Evolutionary conservation across 2,888 invertebrate species (phyloP).

Genomic region (Didymodactylos carnosus): DNA sequence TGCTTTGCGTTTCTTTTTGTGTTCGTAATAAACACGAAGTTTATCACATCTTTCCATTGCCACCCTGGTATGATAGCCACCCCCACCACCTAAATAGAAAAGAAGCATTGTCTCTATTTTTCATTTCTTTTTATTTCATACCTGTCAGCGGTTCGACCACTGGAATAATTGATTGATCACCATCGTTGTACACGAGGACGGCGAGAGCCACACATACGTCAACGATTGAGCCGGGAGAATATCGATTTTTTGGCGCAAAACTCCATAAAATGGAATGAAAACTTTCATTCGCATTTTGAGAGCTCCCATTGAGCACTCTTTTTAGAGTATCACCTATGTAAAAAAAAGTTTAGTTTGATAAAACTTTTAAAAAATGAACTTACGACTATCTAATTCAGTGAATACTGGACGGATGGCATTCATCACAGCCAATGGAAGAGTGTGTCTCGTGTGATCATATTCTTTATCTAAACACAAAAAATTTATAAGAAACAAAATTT

Average conservation of each 20-base stretch:
- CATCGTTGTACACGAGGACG: neutral
- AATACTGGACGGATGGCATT: neutral
- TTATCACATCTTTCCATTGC: neutral
- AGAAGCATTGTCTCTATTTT: no score
- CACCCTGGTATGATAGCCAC: neutral
- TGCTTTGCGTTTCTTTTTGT: no score
- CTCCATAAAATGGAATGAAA: neutral
- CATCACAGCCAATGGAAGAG: neutral
- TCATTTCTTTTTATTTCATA: neutral
- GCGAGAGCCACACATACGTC: neutral
- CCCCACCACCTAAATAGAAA: no score
- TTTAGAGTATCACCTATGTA: neutral
- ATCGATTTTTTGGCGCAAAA: neutral
- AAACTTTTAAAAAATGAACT: neutral
- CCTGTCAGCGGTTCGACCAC: neutral
- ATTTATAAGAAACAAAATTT: neutral
- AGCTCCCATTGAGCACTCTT: neutral
- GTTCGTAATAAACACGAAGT: neutral
- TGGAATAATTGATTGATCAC: neutral
- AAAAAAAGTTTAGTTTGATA: neutral
- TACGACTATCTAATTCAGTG: neutral
- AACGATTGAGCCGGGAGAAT: neutral
- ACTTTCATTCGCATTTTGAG: neutral
- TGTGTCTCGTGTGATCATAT: neutral
- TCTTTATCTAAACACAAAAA: neutral